Evolutionary conservation across 2,113 vertebrate species (phyloP), one percentile per base, ranked within the genome.

Genomic region (Taxidea taxus): DNA sequence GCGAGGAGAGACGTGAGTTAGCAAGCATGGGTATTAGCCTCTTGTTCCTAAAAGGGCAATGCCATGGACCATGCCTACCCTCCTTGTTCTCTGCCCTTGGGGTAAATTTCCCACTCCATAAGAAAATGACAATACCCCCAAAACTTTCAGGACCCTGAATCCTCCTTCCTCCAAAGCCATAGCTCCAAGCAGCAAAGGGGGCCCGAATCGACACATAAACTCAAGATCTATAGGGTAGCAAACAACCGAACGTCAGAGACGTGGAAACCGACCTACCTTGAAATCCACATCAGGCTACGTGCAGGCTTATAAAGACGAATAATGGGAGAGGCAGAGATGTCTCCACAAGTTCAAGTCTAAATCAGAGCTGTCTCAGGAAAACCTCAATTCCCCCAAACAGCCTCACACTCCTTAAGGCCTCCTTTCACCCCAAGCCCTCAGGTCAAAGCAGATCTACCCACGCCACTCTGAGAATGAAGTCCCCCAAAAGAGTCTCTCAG

Each of bases 51-150:
- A 47, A 62, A 9, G 54, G 34, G 64, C 16, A 77, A 15, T 6
- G 31, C 27, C 14, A 13, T 2, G 13, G 2, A 34, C 34, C 20
- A 39, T 9, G 14, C 31, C 1, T 7, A 1, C 7, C 11, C 23
- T 37, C 8, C 34, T 54, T 16, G 29, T n/a, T 42, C 75, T 74
- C 62, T 72, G 66, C 34, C 8, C 62, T 91, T n/a, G 15, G 11
- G 37, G 60, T 21, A 42, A 51, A 70, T 78, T 64, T 87, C 75
- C 68, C 25, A 77, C 58, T 8, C 44, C 25, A 60, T 44, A 54
- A 25, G 49, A 74, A 27, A 56, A 12, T 7, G 34, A 58, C 37
- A 54, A 78, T 34, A 34, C 4, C 42, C 6, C 6, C 49, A 44
- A 84, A 88, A 68, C 6, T n/a, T 91, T 4, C 12, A 47, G n/a